phyloP scores from a whole-genome alignment of 2,113 vertebrate species.

The Corvus moneduloides region DNA sequence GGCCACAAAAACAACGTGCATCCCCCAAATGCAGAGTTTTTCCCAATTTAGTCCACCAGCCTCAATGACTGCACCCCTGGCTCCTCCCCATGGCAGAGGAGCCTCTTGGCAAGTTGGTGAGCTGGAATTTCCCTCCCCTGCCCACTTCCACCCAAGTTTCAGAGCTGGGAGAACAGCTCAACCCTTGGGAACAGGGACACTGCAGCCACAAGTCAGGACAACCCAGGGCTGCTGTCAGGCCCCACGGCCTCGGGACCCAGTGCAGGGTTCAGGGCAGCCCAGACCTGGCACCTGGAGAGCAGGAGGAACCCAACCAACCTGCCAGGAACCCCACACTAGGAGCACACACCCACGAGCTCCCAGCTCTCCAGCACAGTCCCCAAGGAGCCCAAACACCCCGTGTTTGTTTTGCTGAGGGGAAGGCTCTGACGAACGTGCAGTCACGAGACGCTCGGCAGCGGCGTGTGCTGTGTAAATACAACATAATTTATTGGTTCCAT shows the following conservation, averaged over 20 bases:
- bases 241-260: not conserved
- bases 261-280: accelerated
- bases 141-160: not conserved
- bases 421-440: accelerated
- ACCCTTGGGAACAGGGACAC: not conserved
- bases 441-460: not conserved
- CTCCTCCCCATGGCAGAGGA: not conserved
- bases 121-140: not conserved
- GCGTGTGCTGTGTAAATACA: not conserved
- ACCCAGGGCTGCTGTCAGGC: not conserved
- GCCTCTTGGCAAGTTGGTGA: not conserved
- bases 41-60: no score
- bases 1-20: not conserved
- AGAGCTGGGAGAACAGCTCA: not conserved
- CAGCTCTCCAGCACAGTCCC: not conserved
- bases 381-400: not conserved
- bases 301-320: not conserved
- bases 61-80: accelerated
- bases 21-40: not conserved
- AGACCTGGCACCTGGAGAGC: accelerated
- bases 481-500: constrained; percentile 60
- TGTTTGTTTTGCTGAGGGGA: not conserved
- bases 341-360: not conserved
- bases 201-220: not conserved
- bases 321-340: not conserved